phyloP scores from a whole-genome alignment of 2,797 vertebrate genomes.

The Microcaecilia unicolor region DNA sequence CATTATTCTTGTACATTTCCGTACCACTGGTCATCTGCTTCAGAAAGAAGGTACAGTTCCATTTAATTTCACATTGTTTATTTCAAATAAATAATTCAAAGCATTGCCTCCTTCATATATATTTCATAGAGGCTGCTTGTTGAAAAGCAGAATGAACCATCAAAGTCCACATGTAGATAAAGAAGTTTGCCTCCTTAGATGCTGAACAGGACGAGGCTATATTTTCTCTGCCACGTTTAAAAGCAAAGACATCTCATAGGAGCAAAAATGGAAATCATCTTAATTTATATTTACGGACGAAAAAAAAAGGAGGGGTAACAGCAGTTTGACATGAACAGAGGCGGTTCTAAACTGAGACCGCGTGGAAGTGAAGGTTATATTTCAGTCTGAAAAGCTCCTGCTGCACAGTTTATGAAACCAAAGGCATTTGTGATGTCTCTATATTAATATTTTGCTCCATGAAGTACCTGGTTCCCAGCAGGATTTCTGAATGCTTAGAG shows the following conservation, averaged over 20 bases:
- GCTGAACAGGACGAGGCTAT: slow-evolving; percentile 29
- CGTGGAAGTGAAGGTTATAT: slow-evolving; percentile 12
- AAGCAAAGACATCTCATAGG: slow-evolving; percentile 25
- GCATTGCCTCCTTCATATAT: slow-evolving; percentile 31
- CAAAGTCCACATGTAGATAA: slow-evolving; percentile 40
- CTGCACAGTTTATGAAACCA: slow-evolving; percentile 6
- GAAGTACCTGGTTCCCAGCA: slow-evolving; percentile 18
- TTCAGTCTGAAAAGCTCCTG: background rate
- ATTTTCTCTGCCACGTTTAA: no score
- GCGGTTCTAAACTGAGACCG: slow-evolving; percentile 2
- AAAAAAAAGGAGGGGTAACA: background rate
- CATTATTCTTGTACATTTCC: no score
- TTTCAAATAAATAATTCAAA: slow-evolving; percentile 35
- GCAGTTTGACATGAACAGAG: slow-evolving; percentile 3
- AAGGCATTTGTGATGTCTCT: slow-evolving; percentile 3
- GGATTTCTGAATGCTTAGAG: background rate
- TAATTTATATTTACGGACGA: slow-evolving; percentile 1
- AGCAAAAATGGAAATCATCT: slow-evolving; percentile 23
- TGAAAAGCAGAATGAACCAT: no score
- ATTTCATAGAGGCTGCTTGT: slow-evolving; percentile 34
- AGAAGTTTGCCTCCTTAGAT: slow-evolving; percentile 34
- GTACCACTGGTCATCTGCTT: slow-evolving; percentile 33
- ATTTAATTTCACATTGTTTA: slow-evolving; percentile 31
- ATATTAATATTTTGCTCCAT: slow-evolving; percentile 15
- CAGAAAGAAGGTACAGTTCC: slow-evolving; percentile 31